A percentile compares a stretch with the other conserved stretches of the same genome.
phyloP scores from a whole-genome alignment of 2,113 vertebrate genomes.

The Ceuthmochares aereus region DNA sequence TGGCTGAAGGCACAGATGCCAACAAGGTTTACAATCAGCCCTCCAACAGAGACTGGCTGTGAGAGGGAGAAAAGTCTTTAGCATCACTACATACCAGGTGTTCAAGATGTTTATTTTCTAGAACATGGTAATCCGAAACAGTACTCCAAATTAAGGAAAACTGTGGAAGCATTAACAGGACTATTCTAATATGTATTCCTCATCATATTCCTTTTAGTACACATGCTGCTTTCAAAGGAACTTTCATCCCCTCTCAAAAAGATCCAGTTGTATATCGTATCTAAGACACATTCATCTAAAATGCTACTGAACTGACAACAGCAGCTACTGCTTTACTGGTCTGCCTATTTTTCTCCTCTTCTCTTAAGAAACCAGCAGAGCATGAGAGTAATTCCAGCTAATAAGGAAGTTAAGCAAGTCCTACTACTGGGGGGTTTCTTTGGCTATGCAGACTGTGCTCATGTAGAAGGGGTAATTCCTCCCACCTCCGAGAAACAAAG shows the following conservation, averaged over 20 bases:
- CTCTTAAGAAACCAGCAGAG: neutral
- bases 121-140: neutral
- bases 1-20: constrained; percentile 99
- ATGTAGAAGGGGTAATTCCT: neutral
- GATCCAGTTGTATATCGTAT: neutral
- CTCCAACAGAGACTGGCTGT: constrained; percentile 96
- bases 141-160: neutral
- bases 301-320: neutral
- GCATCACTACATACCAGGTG: neutral
- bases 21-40: constrained; percentile 94
- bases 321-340: neutral
- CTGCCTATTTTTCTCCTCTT: neutral
- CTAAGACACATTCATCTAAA: neutral
- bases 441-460: neutral
- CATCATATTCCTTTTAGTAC: neutral
- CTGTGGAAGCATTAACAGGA: neutral
- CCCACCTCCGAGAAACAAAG: neutral
- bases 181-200: neutral
- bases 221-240: neutral
- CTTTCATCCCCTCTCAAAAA: neutral
- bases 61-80: constrained; percentile 38
- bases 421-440: fast-evolving
- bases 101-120: neutral
- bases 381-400: neutral
- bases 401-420: neutral